Evolutionary conservation across 1,140 invertebrate species (phyloP).

Genomic region (Papilio machaon): DNA sequence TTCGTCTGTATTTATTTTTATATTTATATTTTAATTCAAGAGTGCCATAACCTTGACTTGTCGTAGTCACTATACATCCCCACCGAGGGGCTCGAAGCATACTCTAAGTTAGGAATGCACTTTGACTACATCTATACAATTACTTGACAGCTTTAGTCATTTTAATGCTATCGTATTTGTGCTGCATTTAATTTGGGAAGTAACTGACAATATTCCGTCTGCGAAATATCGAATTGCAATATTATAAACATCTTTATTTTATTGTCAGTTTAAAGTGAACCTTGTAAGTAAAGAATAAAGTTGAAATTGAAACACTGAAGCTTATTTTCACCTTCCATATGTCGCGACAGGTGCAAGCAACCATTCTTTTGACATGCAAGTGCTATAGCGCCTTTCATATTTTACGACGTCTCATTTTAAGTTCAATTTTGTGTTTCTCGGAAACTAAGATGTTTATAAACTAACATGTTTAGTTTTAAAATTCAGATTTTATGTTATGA

Average conservation of each 20-base stretch:
- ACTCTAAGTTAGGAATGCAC: too few relatives aligned
- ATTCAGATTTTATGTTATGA: constrained; percentile 12
- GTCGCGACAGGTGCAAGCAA: constrained; percentile 31
- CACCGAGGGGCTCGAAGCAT: too few relatives aligned
- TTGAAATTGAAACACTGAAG: not conserved
- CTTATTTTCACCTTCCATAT: constrained; percentile 28
- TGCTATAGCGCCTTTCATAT: constrained; percentile 34
- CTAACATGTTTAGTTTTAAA: constrained; percentile 12
- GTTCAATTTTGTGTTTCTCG: constrained; percentile 30
- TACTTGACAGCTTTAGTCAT: too few relatives aligned
- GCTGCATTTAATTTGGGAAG: constrained; percentile 22
- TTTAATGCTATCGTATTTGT: not conserved
- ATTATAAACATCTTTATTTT: constrained; percentile 18
- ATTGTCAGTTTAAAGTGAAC: not conserved
- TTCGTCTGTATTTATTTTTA: too few relatives aligned
- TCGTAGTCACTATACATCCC: too few relatives aligned
- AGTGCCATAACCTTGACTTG: too few relatives aligned
- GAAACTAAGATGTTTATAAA: constrained; percentile 30
- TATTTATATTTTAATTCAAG: too few relatives aligned
- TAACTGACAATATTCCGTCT: constrained; percentile 30
- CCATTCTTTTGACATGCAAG: constrained; percentile 36
- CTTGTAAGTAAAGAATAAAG: not conserved
- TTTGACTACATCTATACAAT: too few relatives aligned
- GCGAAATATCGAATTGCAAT: constrained; percentile 31
- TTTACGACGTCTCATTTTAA: constrained; percentile 35